phyloP scores from a whole-genome alignment of 2,797 vertebrate genomes.

The Dipus sagitta region DNA sequence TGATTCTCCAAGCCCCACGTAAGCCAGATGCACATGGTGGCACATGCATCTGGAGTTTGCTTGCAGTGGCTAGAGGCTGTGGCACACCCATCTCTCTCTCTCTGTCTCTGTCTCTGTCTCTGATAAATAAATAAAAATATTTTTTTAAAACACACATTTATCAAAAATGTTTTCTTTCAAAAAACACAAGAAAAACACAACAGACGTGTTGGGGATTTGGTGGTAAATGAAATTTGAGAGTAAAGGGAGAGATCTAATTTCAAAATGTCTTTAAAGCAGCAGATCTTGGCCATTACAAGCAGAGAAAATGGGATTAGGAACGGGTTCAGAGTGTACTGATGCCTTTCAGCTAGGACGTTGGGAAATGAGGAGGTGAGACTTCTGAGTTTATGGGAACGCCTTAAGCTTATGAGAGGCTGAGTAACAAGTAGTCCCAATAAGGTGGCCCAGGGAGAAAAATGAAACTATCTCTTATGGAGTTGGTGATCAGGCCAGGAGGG shows the following conservation, averaged over 20 bases:
- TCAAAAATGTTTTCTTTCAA: background rate
- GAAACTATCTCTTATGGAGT: background rate
- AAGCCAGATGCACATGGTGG: no score
- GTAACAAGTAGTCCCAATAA: background rate
- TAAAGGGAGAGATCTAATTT: background rate
- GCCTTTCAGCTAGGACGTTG: constrained; percentile 22
- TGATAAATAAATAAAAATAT: no score
- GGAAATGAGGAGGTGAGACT: background rate
- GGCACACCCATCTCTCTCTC: no score
- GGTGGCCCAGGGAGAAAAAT: background rate
- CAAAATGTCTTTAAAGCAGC: constrained; percentile 25
- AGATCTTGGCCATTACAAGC: background rate
- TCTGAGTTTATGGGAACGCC: background rate
- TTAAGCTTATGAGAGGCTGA: background rate
- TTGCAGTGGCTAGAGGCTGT: no score
- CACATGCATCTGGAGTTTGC: no score
- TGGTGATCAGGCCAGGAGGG: background rate
- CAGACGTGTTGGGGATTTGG: background rate
- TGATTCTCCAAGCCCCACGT: no score
- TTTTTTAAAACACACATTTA: no score
- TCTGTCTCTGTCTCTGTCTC: no score
- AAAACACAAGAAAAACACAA: background rate
- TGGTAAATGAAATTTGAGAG: constrained; percentile 2
- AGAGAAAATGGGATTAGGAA: background rate
- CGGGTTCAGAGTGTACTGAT: background rate